Base-by-base conservation (phyloP, 2,797 vertebrate genomes). In the Clarias fuscus region DNA sequence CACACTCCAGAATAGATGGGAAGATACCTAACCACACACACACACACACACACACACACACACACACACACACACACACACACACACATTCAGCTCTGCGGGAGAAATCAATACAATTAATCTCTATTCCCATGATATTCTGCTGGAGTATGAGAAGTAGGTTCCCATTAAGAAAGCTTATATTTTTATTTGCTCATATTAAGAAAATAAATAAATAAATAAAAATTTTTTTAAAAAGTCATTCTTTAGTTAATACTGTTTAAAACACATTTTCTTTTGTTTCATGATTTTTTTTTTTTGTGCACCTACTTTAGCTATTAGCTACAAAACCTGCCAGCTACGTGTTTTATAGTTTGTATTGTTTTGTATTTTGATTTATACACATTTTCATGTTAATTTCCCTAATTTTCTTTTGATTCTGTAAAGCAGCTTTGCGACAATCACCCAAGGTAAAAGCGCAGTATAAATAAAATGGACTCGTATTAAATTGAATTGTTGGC, bases 101-200 rank as follows among this genome's bases (percentile, higher is more conserved):
- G 33, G 70, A 43, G 37, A 72, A 72, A 72, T 72, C 70, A 72
- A 72, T 72, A 43, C 37, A 72, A 43, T 72, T 72, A 43, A 72
- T 43, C 70, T 43, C 10, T 40, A 72, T 71, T 71, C 68, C 68
- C 33, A 11, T 40, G 68, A 71, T 22, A 22, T 37, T 71, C 33
- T 71, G 4, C 68, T 20, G 1, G 30, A 37, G 68, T 37, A 40
- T 20, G 37, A 70, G 33, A 7, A 43, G 18, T 20, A 43, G 33
- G 20, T 71, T 71, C 37, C 33, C 33, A 71, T 71, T 71, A 71
- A 40, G 18, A 11, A 71, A 40, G 70, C 33, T 71, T 22, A 20
- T 1, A 8, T 18, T 18, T 71, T 22, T 71, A 22, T 8, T 22
- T 8, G 5, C 7, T 71, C 1, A 40, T 17, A 10, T 70, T 10